Evolutionary conservation across 2,797 vertebrate species (phyloP).

Genomic region (Bryconaethiops microstoma): DNA sequence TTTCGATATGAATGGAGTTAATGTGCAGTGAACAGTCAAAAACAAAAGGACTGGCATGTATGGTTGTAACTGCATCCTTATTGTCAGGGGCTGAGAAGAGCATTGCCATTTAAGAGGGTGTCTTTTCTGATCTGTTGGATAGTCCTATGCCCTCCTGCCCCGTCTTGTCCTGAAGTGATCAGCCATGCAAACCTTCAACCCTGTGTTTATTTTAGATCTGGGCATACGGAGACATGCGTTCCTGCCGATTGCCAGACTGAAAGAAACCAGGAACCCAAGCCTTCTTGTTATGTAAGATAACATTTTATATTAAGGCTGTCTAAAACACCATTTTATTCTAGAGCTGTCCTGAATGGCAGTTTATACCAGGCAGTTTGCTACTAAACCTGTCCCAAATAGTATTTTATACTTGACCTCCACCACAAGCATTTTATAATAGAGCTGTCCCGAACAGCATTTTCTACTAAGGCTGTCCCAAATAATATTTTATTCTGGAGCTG

Average conservation of each 20-base stretch:
- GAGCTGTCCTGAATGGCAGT: no score
- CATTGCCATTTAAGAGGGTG: neutral
- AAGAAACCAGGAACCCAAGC: conserved; percentile 1
- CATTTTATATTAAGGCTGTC: neutral
- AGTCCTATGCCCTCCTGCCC: neutral
- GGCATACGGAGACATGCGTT: neutral
- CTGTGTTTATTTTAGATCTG: conserved; percentile 37
- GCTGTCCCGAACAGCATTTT: no score
- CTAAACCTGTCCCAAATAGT: no score
- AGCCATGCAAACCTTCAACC: conserved; percentile 36
- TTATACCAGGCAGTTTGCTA: no score
- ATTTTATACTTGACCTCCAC: no score
- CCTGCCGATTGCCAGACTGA: neutral
- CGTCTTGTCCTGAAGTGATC: conserved; percentile 42
- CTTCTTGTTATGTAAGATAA: no score
- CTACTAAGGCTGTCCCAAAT: no score
- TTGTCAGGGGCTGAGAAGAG: neutral
- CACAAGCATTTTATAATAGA: no score
- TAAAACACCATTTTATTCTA: no score
- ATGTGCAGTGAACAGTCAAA: conserved; percentile 16
- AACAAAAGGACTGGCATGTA: conserved; percentile 31
- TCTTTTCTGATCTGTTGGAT: neutral
- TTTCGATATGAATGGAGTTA: conserved; percentile 46
- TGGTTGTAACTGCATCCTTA: neutral
- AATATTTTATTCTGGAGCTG: no score